Evolutionary conservation across 2,797 vertebrate species (phyloP).

Genomic region (Macrochelys suwanniensis): DNA sequence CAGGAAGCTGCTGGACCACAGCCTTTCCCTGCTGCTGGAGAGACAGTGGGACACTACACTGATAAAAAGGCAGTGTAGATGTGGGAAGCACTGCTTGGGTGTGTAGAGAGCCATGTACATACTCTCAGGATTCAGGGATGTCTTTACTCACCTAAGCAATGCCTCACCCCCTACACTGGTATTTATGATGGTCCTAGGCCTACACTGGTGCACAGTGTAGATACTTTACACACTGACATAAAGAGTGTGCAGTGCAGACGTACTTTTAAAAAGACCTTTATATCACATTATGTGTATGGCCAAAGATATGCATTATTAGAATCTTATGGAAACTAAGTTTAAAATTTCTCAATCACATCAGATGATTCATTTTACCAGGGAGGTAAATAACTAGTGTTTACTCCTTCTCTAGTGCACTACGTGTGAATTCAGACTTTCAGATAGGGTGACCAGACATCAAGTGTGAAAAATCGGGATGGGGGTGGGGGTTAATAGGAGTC

Average conservation of each 20-base stretch:
- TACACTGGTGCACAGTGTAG: background rate
- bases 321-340: background rate
- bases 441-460: too few relatives aligned
- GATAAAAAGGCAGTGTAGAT: background rate
- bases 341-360: constrained; percentile 1
- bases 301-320: background rate
- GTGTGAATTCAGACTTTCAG: background rate
- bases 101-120: background rate
- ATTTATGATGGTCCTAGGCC: background rate
- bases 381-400: constrained; percentile 20
- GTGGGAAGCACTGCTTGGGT: too few relatives aligned
- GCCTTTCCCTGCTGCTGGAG: background rate
- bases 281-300: background rate
- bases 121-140: background rate
- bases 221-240: background rate
- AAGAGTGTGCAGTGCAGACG: background rate
- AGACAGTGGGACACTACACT: background rate
- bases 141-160: background rate
- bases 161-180: background rate
- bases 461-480: too few relatives aligned
- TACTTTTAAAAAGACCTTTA: constrained; percentile 21
- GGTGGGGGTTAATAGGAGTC: too few relatives aligned
- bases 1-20: background rate
- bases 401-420: background rate
- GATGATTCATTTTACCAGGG: background rate